Evolutionary conservation across 2,113 vertebrate genomes (phyloP).

Genomic region (Notothenia rossii): DNA sequence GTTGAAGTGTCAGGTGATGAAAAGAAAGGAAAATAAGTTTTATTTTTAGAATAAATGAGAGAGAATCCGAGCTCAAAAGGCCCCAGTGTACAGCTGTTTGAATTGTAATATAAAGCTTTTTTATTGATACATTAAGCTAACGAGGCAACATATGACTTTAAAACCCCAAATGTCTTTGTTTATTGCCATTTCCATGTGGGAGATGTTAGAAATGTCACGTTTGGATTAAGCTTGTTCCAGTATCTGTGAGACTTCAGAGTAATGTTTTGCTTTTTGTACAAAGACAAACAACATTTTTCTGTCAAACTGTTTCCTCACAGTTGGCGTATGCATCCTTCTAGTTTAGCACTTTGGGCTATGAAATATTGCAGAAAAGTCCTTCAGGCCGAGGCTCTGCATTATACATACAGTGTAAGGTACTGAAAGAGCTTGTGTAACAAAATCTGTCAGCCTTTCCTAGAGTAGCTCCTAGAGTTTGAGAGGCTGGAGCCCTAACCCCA

Average conservation of each 20-base stretch:
- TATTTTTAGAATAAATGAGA: background rate
- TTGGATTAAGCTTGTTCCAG: constrained; percentile 1
- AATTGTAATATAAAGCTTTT: background rate
- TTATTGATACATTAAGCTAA: background rate
- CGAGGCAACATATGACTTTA: background rate
- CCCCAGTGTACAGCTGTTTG: background rate
- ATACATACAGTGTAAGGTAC: constrained; percentile 17
- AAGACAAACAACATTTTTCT: background rate
- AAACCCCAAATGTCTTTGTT: constrained; percentile 2
- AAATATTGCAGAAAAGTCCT: background rate
- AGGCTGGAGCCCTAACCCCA: constrained; percentile 40
- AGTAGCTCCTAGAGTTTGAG: background rate
- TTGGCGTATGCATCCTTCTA: background rate
- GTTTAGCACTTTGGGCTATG: background rate
- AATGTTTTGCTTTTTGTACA: background rate
- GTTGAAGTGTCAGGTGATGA: background rate
- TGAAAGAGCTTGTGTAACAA: constrained; percentile 2
- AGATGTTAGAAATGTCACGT: constrained; percentile 13
- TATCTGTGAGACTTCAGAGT: background rate
- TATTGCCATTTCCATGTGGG: background rate
- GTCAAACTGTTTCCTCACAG: background rate
- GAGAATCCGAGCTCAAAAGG: background rate
- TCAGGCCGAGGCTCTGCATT: constrained; percentile 4
- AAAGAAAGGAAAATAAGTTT: background rate
- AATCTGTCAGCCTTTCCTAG: background rate